Evolutionary conservation across 1,140 invertebrate genomes (phyloP).

Genomic region (Orchestia grillus): DNA sequence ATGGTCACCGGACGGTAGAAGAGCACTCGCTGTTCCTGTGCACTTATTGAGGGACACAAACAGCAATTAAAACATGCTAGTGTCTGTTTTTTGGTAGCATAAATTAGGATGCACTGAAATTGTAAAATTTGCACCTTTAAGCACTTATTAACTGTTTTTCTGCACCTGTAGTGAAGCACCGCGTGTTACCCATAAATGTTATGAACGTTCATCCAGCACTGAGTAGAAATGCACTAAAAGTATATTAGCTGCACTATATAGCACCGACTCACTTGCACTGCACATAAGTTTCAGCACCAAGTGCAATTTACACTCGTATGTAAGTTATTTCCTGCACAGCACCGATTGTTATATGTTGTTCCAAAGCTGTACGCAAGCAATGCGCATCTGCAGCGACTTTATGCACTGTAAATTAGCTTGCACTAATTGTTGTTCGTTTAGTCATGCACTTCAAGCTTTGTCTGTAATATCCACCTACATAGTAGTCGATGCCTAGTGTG

Average conservation of each 20-base stretch:
- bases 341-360: background rate
- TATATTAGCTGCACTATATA: background rate
- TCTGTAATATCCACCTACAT: background rate
- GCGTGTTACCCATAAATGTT: background rate
- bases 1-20: background rate
- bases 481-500: background rate
- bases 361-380: background rate
- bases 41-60: background rate
- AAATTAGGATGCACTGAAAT: background rate
- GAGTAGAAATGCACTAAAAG: background rate
- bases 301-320: background rate
- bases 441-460: background rate
- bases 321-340: background rate
- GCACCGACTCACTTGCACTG: background rate
- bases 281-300: background rate
- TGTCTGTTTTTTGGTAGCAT: background rate
- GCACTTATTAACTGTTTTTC: background rate
- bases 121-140: background rate
- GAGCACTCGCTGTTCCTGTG: background rate
- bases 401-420: background rate
- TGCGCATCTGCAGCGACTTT: background rate
- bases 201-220: background rate
- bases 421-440: background rate
- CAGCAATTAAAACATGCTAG: background rate
- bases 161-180: background rate